Conservation (phyloP, 2,888 invertebrate genomes). For the Orthosia gothica region DNA sequence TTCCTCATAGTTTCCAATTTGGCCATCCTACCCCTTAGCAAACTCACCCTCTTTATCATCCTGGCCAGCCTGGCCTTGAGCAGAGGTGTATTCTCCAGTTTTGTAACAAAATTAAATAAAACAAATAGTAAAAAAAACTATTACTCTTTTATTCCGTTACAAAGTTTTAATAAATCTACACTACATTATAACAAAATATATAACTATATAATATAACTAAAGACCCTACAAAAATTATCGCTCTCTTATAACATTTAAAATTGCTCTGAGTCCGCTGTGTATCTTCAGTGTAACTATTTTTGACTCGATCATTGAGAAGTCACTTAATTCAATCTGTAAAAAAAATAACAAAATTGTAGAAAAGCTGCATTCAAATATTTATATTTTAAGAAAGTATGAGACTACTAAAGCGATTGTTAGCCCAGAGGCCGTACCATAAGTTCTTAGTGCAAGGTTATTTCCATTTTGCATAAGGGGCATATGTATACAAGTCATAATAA, state of each 20-base stretch:
- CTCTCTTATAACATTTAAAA: conserved; percentile 88
- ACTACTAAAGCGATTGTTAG: too few relatives aligned
- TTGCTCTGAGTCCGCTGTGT: conserved; percentile 85
- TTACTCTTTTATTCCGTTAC: conserved; percentile 36
- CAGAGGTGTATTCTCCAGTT: not conserved
- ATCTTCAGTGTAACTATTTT: conserved; percentile 90
- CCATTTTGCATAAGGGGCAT: too few relatives aligned
- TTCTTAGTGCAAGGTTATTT: too few relatives aligned
- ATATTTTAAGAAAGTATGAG: too few relatives aligned
- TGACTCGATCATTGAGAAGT: conserved; percentile 93
- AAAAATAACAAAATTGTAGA: conserved; percentile 18
- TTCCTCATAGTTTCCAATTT: too few relatives aligned
- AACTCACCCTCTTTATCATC: too few relatives aligned
- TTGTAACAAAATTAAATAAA: not conserved
- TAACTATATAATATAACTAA: conserved; percentile 27
- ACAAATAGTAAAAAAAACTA: conserved; percentile 15
- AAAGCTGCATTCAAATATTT: too few relatives aligned
- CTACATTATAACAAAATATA: conserved; percentile 55
- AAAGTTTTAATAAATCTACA: conserved; percentile 44
- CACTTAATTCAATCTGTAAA: conserved; percentile 93
- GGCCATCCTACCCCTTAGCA: too few relatives aligned
- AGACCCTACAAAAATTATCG: conserved; percentile 73
- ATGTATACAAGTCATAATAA: too few relatives aligned
- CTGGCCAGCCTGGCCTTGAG: not conserved
- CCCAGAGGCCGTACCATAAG: too few relatives aligned